Conservation (phyloP, 1,140 invertebrate species). For the Globodera rostochiensis region DNA sequence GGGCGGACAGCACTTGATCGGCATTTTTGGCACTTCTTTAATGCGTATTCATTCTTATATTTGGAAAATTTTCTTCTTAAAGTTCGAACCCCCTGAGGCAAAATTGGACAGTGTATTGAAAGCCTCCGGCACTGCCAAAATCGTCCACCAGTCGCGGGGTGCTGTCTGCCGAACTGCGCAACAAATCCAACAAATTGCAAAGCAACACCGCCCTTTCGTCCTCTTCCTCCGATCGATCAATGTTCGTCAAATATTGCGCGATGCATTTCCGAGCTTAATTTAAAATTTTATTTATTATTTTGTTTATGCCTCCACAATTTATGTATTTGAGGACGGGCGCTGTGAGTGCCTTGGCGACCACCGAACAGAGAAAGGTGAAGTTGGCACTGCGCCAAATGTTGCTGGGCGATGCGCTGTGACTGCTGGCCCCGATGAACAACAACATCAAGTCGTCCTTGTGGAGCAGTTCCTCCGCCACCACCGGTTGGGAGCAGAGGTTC, state of each 20-base stretch:
- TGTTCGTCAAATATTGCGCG: conserved; percentile 90
- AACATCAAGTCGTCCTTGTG: conserved; percentile 92
- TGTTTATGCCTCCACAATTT: conserved; percentile 75
- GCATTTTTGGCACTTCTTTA: conserved; percentile 29
- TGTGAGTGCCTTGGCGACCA: conserved; percentile 88
- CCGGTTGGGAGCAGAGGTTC: conserved; percentile 83
- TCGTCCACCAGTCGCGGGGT: conserved; percentile 91
- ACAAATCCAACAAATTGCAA: conserved; percentile 93
- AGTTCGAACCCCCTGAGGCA: conserved; percentile 27
- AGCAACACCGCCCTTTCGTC: conserved; percentile 96
- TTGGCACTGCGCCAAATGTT: conserved; percentile 90
- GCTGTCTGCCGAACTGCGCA: conserved; percentile 96
- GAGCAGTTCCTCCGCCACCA: conserved; percentile 89
- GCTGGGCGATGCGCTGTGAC: conserved; percentile 76
- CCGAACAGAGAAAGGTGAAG: conserved; percentile 90
- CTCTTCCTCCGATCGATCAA: conserved; percentile 81
- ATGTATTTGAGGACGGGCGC: conserved; percentile 91
- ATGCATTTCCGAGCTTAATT: conserved; percentile 89
- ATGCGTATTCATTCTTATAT: neutral
- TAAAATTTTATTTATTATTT: neutral
- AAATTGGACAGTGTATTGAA: conserved; percentile 76
- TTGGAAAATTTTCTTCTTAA: neutral
- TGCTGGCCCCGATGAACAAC: conserved; percentile 93
- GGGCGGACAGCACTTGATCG: conserved; percentile 50
- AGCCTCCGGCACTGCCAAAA: conserved; percentile 90